Conservation (phyloP, 2,113 vertebrate species). For the Miniopterus natalensis region DNA sequence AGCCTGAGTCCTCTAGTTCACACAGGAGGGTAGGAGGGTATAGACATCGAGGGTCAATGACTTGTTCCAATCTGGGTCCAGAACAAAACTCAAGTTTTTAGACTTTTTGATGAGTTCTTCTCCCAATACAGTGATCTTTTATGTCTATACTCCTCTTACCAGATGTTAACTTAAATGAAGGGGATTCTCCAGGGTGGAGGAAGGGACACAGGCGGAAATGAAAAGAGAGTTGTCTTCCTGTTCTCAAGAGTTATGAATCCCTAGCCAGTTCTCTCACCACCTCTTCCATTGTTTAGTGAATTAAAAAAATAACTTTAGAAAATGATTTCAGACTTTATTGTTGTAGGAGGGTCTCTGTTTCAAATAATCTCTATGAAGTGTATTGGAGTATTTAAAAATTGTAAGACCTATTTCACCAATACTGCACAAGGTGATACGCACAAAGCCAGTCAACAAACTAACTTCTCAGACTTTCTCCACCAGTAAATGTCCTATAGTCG, state of each 20-base stretch:
- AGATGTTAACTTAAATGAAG: no score
- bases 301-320: not conserved
- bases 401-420: not conserved
- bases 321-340: not conserved
- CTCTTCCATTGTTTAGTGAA: not conserved
- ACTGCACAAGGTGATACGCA: not conserved
- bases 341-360: not conserved
- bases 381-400: not conserved
- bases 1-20: no score
- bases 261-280: not conserved
- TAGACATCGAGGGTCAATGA: fast-evolving
- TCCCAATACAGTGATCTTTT: fast-evolving
- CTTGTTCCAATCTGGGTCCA: not conserved
- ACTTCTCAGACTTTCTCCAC: not conserved
- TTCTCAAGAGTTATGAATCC: not conserved
- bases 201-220: not conserved
- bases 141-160: not conserved
- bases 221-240: not conserved
- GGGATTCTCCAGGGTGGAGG: not conserved
- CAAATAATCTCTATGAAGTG: not conserved
- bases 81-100: not conserved
- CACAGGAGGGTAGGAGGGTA: not conserved
- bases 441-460: not conserved
- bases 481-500: fast-evolving
- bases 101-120: not conserved